Evolutionary conservation across 2,888 invertebrate genomes (phyloP).

Genomic region (Darwinula stevensoni): DNA sequence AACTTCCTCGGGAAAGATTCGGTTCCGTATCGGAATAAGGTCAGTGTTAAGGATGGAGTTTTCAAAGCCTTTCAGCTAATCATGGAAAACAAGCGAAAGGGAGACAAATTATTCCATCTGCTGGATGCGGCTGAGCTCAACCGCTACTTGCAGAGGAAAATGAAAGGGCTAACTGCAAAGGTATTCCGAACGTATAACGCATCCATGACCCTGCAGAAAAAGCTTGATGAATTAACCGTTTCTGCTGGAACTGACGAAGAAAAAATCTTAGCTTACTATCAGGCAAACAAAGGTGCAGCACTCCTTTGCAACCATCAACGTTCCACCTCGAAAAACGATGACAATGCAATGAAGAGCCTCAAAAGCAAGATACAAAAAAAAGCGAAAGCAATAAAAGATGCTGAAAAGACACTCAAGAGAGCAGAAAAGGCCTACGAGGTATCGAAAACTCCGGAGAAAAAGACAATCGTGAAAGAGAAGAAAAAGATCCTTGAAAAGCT

Average conservation of each 20-base stretch:
- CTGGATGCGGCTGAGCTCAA: conserved; percentile 85
- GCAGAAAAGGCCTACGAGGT: conserved; percentile 48
- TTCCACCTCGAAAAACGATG: conserved; percentile 84
- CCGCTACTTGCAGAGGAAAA: conserved; percentile 84
- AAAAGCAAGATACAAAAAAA: conserved; percentile 79
- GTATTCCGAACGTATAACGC: conserved; percentile 99
- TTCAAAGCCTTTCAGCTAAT: conserved; percentile 92
- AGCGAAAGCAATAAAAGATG: conserved; percentile 49
- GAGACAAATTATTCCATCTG: conserved; percentile 91
- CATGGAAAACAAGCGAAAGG: conserved; percentile 77
- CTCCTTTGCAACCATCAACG: conserved; percentile 99
- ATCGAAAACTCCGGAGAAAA: conserved; percentile 24
- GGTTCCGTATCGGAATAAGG: conserved; percentile 72
- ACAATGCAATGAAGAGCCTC: conserved; percentile 90
- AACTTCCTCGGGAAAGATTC: conserved; percentile 93
- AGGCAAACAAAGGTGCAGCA: conserved; percentile 93
- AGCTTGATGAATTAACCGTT: conserved; percentile 74
- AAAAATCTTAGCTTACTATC: conserved; percentile 63
- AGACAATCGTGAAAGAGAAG: conserved; percentile 41
- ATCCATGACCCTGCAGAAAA: conserved; percentile 88
- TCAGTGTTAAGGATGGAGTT: conserved; percentile 88
- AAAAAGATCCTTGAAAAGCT: conserved; percentile 55
- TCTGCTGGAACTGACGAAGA: conserved; percentile 40
- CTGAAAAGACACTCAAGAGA: conserved; percentile 47
- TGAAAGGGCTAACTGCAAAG: conserved; percentile 94